A percentile compares a stretch with the other conserved stretches of the same genome.
phyloP scores from a whole-genome alignment of 1,140 invertebrate genomes.

The Linepithema humile region DNA sequence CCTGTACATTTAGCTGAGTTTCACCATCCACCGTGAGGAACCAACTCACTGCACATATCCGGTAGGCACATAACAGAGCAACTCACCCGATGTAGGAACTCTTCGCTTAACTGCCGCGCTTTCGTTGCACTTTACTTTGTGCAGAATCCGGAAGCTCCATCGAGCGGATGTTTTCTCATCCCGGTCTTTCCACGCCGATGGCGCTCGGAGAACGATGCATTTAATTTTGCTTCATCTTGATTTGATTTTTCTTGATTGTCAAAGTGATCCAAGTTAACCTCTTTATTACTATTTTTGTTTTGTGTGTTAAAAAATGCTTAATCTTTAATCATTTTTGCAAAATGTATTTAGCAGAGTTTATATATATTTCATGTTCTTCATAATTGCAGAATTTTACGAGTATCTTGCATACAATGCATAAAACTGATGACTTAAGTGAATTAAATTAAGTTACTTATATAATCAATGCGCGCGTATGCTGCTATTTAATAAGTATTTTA shows the following conservation, averaged over 20 bases:
- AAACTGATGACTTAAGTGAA: no score
- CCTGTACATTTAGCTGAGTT: conserved; percentile 53
- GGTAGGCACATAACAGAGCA: conserved; percentile 61
- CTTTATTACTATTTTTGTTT: background rate
- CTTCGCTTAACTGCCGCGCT: conserved; percentile 68
- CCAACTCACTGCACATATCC: conserved; percentile 37
- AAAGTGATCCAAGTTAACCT: background rate
- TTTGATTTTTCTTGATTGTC: background rate
- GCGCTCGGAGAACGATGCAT: background rate
- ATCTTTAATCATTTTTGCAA: background rate
- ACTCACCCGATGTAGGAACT: conserved; percentile 60
- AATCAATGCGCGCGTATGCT: no score
- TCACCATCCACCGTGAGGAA: conserved; percentile 43
- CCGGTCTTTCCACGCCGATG: background rate
- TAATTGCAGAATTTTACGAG: background rate
- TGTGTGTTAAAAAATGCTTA: background rate
- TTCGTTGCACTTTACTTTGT: conserved; percentile 61
- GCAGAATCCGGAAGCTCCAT: conserved; percentile 14
- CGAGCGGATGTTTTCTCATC: conserved; percentile 40
- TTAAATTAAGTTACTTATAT: no score
- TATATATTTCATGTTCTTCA: background rate
- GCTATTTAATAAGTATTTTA: no score
- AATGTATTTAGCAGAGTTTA: background rate
- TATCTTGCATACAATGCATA: no score
- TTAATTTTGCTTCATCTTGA: background rate